Evolutionary conservation across 2,113 vertebrate species (phyloP), one percentile per base, ranked within the genome.

Genomic region (Oophaga pumilio): DNA sequence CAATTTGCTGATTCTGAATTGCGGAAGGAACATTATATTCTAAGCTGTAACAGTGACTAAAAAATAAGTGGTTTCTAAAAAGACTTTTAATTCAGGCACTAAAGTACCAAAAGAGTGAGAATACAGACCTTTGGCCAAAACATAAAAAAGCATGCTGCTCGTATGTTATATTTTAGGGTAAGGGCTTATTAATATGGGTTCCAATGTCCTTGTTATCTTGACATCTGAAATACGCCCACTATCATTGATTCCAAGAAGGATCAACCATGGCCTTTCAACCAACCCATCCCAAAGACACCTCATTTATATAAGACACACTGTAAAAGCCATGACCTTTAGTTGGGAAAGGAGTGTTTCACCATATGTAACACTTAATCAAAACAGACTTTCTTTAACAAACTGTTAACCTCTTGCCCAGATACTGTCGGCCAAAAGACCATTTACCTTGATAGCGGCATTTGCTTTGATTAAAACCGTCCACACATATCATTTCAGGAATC

Each of bases 351-450:
- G 91, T 93, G 93, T 94, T 93, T 93, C 93, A 92, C 93, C 92
- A 91, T 94, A 90, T 93, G 92, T 93, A 93, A 92, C 94, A 95
- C 94, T 95, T 95, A 94, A 95, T 95, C 94, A 96, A 95, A 95
- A 95, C 93, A 90, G 80, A 90, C 94, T 92, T 94, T 93, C 95
- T 93, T 93, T 94, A 94, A 94, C 94, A 95, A 94, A 94, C 92
- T 92, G 93, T 93, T 94, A 94, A 94, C 94, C 93, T 92, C 93
- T 87, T 86, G 90, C 93, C 91, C 89, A 86, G 80, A 86, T 93
- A 90, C 92, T 88, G 14, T 88, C 93, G 91, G 93, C 94, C 93
- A 93, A 93, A 93, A 92, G 93, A 57, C 93, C 86, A 78, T 93
- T 92, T 93, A 89, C 89, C 89, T 93, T 93, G 89, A 88, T 91